Conservation (phyloP, 2,888 invertebrate genomes). For the Lithophane socia region DNA sequence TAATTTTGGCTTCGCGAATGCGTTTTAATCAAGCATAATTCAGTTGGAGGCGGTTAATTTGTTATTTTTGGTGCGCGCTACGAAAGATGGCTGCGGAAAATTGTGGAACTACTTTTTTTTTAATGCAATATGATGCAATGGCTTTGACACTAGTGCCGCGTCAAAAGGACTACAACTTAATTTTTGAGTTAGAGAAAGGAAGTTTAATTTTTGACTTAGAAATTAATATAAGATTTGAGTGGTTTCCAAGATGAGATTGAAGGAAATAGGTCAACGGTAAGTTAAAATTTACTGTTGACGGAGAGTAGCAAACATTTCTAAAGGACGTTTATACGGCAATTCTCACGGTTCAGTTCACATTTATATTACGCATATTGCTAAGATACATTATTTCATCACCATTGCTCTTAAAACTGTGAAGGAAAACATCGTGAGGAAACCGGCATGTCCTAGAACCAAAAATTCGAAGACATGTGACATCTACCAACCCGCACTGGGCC, state of each 20-base stretch:
- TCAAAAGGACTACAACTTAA: neutral
- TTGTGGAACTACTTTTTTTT: too few species aligned
- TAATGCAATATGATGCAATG: too few species aligned
- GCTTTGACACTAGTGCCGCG: too few species aligned
- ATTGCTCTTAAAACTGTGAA: too few species aligned
- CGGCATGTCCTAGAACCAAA: too few species aligned
- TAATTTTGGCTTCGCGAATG: constrained; percentile 58
- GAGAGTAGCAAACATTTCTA: neutral
- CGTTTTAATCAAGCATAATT: constrained; percentile 65
- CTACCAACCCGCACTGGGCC: too few species aligned
- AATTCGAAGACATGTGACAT: too few species aligned
- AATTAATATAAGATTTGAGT: constrained; percentile 21
- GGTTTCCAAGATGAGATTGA: constrained; percentile 10
- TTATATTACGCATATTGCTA: neutral
- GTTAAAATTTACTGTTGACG: too few species aligned
- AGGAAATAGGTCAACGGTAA: constrained; percentile 5
- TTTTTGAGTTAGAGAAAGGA: constrained; percentile 16
- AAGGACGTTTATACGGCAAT: neutral
- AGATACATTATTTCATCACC: neutral
- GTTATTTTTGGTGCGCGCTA: neutral
- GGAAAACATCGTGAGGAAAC: too few species aligned
- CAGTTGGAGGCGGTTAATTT: constrained; percentile 22
- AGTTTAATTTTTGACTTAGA: constrained; percentile 21
- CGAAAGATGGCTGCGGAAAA: too few species aligned
- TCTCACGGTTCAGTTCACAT: neutral